A percentile compares a stretch with the other conserved stretches of the same genome.
Evolutionary conservation across 2,888 invertebrate species (phyloP).

Genomic region (Apotomis betuletana): DNA sequence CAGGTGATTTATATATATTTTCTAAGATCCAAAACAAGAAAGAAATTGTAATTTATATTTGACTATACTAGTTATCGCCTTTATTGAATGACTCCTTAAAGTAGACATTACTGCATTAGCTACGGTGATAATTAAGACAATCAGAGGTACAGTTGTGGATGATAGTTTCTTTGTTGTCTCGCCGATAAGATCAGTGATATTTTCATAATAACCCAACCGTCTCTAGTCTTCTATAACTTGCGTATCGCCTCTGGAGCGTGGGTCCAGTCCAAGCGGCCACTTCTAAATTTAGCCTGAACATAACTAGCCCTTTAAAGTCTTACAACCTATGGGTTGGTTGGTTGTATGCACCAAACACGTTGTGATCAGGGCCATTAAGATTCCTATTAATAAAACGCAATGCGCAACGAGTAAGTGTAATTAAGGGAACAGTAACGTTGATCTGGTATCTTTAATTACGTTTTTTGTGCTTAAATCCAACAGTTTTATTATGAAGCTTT

Average conservation of each 20-base stretch:
- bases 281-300: slow-evolving; percentile 72
- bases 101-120: too few relatives aligned
- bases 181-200: too few relatives aligned
- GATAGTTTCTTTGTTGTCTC: background rate
- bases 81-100: too few relatives aligned
- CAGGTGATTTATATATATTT: too few relatives aligned
- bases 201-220: background rate
- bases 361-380: slow-evolving; percentile 31
- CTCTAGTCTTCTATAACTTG: slow-evolving; percentile 18
- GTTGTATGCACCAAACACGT: slow-evolving; percentile 13
- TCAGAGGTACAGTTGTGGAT: too few relatives aligned
- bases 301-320: slow-evolving; percentile 65
- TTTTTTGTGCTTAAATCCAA: slow-evolving; percentile 14
- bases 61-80: too few relatives aligned
- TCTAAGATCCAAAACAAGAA: too few relatives aligned
- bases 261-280: slow-evolving; percentile 57
- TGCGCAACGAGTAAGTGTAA: slow-evolving; percentile 12
- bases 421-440: slow-evolving; percentile 16
- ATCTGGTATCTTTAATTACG: slow-evolving; percentile 22
- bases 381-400: slow-evolving; percentile 29
- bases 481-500: background rate
- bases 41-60: too few relatives aligned
- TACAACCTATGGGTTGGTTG: slow-evolving; percentile 1
- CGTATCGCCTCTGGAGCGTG: slow-evolving; percentile 49
- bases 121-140: too few relatives aligned